Percentiles rank a stretch among this genome's conserved stretches.
Evolutionary conservation across 2,888 invertebrate genomes (phyloP).

Genomic region (Macaria notata): DNA sequence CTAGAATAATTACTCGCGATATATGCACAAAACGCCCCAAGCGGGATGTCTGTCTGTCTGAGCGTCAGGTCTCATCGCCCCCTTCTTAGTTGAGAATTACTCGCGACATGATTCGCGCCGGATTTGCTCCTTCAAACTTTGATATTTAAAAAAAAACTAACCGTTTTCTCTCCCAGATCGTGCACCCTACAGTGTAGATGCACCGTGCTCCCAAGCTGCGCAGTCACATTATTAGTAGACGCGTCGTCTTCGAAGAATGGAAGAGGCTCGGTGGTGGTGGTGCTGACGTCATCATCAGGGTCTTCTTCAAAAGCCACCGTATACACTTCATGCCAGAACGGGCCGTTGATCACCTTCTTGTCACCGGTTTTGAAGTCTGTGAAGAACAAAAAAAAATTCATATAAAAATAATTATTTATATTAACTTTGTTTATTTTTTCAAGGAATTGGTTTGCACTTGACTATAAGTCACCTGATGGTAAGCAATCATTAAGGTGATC

Average conservation of each 20-base stretch:
- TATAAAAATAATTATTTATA: background rate
- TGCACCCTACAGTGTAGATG: constrained; percentile 86
- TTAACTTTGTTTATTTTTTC: too few relatives aligned
- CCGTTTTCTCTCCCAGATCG: constrained; percentile 87
- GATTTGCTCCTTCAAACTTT: too few relatives aligned
- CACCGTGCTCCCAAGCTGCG: constrained; percentile 85
- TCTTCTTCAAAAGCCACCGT: constrained; percentile 69
- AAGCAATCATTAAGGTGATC: too few relatives aligned
- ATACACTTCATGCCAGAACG: constrained; percentile 74
- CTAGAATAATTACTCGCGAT: too few relatives aligned
- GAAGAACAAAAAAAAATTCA: constrained; percentile 5
- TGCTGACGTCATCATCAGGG: constrained; percentile 66
- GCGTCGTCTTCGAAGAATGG: constrained; percentile 88
- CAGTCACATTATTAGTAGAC: constrained; percentile 85
- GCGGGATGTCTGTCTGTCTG: too few relatives aligned
- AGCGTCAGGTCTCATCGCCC: too few relatives aligned
- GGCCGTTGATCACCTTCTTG: constrained; percentile 65
- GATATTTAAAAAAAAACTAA: constrained; percentile 50
- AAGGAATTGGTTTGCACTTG: too few relatives aligned
- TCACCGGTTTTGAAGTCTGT: constrained; percentile 75
- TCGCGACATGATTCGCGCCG: too few relatives aligned
- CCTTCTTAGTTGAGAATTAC: too few relatives aligned
- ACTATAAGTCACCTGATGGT: too few relatives aligned
- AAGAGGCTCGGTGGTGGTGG: constrained; percentile 86
- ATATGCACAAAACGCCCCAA: too few relatives aligned